Evolutionary conservation across 2,888 invertebrate species (phyloP).

Genomic region (Cephus rjabovi): DNA sequence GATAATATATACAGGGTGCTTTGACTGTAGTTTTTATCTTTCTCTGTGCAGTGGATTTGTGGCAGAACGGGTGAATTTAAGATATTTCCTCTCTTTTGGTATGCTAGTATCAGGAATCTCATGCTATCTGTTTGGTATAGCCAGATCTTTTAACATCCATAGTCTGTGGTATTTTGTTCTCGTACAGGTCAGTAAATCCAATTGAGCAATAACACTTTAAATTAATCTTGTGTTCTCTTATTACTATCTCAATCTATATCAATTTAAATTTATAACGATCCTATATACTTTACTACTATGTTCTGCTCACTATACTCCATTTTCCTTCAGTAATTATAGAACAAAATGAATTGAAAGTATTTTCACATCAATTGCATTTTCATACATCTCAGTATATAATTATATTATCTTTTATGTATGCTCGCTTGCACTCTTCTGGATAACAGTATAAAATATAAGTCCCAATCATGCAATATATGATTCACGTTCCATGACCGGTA

Average conservation of each 20-base stretch:
- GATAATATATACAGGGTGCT: constrained; percentile 1
- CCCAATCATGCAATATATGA: not conserved
- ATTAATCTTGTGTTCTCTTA: not conserved
- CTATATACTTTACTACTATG: constrained; percentile 5
- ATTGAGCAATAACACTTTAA: not conserved
- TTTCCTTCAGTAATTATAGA: not conserved
- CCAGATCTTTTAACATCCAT: constrained; percentile 84
- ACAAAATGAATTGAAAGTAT: not conserved
- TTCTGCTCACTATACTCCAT: not conserved
- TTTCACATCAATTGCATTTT: not conserved
- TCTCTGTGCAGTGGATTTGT: constrained; percentile 78
- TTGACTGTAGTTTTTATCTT: constrained; percentile 3
- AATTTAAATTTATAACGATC: constrained; percentile 1
- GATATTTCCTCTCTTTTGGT: constrained; percentile 91
- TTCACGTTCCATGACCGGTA: not conserved
- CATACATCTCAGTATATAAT: not conserved
- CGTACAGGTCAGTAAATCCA: constrained; percentile 76
- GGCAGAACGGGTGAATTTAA: constrained; percentile 90
- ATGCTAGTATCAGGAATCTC: constrained; percentile 90
- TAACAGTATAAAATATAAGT: not conserved
- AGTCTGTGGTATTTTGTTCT: constrained; percentile 83
- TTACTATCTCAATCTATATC: constrained; percentile 8
- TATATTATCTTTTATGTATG: not conserved
- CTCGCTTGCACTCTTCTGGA: not conserved
- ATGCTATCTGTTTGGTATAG: constrained; percentile 90